A percentile compares a stretch with the other conserved stretches of the same genome.
These are phyloP conservation scores for Alethe diademata DNA, from an alignment of 2,113 vertebrate species.

Conservation along the genomic window DNA sequence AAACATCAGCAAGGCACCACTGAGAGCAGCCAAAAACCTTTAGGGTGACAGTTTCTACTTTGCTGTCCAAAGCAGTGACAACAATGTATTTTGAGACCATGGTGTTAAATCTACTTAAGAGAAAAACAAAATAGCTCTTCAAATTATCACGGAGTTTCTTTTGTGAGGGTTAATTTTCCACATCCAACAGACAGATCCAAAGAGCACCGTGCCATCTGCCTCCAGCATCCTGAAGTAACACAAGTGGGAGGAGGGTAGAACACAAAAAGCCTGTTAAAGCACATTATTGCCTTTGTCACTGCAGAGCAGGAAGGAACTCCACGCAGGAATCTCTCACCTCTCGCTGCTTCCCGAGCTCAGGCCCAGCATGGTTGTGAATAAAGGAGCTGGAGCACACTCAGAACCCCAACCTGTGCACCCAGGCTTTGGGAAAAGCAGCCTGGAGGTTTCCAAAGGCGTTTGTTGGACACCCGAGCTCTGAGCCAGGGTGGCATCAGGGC, in stretches of 20 bases:
- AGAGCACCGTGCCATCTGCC: constrained; percentile 43
- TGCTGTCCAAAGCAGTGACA: neutral
- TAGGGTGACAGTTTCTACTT: neutral
- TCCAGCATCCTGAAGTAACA: constrained; percentile 41
- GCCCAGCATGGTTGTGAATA: neutral
- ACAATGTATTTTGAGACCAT: neutral
- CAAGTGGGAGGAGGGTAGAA: constrained; percentile 57
- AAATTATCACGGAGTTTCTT: neutral
- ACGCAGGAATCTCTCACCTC: neutral
- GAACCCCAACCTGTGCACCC: neutral
- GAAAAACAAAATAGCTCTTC: neutral
- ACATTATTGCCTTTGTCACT: constrained; percentile 12
- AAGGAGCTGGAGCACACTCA: neutral
- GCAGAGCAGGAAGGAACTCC: constrained; percentile 24
- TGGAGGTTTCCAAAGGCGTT: constrained; percentile 2
- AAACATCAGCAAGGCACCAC: neutral
- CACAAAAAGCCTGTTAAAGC: constrained; percentile 22
- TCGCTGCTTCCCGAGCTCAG: neutral
- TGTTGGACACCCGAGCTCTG: neutral
- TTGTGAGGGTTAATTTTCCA: neutral
- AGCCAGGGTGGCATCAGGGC: neutral
- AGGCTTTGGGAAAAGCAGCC: neutral
- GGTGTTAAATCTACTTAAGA: neutral
- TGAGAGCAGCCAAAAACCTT: neutral
- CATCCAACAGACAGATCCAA: neutral